phyloP scores from a whole-genome alignment of 64 coral and sea anemone genomes.

The Actinia equina region DNA sequence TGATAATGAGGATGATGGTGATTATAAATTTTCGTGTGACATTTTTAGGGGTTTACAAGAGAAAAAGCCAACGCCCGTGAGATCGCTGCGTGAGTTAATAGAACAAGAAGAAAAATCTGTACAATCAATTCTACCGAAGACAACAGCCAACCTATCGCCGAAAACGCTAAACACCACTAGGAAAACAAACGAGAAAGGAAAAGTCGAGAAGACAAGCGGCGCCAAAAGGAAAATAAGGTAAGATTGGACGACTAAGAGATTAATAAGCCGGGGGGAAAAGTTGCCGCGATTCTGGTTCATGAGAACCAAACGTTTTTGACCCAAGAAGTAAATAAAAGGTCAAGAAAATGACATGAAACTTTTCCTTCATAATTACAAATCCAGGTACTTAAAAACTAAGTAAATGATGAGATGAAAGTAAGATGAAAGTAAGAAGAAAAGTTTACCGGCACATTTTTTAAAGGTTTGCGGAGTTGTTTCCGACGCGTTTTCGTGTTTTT shows the following conservation, averaged over 20 bases:
- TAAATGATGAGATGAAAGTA: too few species aligned
- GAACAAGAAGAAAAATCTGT: conserved; percentile 20
- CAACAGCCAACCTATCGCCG: not conserved
- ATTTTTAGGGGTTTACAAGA: conserved; percentile 18
- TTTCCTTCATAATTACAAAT: too few species aligned
- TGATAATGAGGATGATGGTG: too few species aligned
- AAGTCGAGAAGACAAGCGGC: not conserved
- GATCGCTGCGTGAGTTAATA: conserved; percentile 45
- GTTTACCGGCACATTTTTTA: too few species aligned
- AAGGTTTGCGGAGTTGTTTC: too few species aligned
- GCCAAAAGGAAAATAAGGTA: not conserved
- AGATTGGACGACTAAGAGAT: not conserved
- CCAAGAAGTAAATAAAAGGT: too few species aligned
- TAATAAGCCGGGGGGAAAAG: too few species aligned
- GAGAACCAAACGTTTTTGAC: too few species aligned
- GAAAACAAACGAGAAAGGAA: not conserved
- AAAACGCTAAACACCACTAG: not conserved
- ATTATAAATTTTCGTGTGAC: not conserved
- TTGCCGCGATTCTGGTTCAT: too few species aligned
- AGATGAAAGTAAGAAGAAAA: too few species aligned
- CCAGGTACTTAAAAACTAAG: too few species aligned
- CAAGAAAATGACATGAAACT: too few species aligned
- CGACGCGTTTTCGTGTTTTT: not conserved
- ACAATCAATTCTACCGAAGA: not conserved
- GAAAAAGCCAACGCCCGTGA: conserved; percentile 12